These are phyloP conservation scores for Lytechinus pictus DNA, from an alignment of 35 echinoderm and acorn worm species.

Conservation along the genomic window DNA sequence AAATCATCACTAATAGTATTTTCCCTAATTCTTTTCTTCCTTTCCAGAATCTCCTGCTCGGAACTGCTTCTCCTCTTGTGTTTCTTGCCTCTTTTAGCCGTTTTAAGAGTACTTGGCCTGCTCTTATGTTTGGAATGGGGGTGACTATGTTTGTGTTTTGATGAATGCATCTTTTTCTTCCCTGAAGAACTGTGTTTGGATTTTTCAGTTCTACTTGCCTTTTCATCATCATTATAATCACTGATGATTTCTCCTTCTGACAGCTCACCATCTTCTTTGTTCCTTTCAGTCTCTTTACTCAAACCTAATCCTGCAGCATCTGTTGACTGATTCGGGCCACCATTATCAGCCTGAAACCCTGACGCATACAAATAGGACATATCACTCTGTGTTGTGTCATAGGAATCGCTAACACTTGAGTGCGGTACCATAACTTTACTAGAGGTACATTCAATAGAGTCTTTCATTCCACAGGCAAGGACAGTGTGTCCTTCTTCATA, in stretches of 20 bases:
- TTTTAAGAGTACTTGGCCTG: neutral
- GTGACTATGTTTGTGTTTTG: neutral
- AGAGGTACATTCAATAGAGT: constrained; percentile 13
- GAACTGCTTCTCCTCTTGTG: neutral
- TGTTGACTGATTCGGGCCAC: neutral
- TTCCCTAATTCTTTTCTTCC: neutral
- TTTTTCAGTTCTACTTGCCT: neutral
- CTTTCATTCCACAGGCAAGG: constrained; percentile 3
- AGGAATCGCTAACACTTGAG: neutral
- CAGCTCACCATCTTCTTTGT: neutral
- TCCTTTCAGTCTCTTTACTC: neutral
- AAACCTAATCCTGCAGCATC: neutral
- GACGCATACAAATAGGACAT: neutral
- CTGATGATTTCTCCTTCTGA: constrained; percentile 23
- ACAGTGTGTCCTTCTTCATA: constrained; percentile 40
- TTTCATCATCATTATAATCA: neutral
- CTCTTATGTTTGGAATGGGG: neutral
- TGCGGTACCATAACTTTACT: neutral
- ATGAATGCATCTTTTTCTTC: neutral
- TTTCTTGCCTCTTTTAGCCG: neutral
- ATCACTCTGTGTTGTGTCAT: constrained; percentile 8
- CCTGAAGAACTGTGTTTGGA: neutral
- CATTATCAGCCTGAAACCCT: neutral
- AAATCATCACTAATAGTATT: neutral
- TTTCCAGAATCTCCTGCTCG: neutral